phyloP scores from a whole-genome alignment of 2,888 invertebrate genomes.

The Chrysotoxum bicinctum region DNA sequence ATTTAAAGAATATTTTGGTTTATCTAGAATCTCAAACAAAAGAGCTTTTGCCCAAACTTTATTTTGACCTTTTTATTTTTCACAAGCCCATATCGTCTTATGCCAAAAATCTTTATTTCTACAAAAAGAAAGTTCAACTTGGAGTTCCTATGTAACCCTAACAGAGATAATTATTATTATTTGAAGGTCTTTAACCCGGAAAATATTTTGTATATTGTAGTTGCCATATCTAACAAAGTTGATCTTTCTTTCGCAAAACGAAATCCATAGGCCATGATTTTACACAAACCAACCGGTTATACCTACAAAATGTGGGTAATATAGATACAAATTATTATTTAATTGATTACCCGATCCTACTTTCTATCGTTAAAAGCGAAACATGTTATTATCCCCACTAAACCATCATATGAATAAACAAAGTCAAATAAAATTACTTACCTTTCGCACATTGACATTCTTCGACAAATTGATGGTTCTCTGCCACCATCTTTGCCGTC shows the following conservation, averaged over 20 bases:
- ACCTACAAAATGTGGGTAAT: no score
- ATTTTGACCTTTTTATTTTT: no score
- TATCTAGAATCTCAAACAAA: neutral
- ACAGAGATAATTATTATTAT: no score
- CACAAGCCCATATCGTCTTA: no score
- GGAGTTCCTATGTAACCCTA: no score
- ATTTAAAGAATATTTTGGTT: no score
- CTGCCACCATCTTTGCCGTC: conserved; percentile 38
- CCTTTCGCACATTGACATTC: conserved; percentile 78
- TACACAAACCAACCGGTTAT: neutral
- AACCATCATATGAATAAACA: neutral
- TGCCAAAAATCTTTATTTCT: no score
- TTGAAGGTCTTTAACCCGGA: no score
- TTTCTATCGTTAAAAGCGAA: neutral
- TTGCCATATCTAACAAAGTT: no score
- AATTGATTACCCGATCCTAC: neutral
- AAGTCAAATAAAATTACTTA: conserved; percentile 74
- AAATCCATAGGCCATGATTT: neutral
- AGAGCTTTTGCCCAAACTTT: neutral
- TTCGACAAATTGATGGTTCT: conserved; percentile 56
- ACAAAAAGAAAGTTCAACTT: no score
- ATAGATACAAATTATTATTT: neutral
- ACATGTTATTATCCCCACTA: neutral
- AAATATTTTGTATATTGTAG: no score
- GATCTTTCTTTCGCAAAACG: no score